These are phyloP conservation scores for Pachyramphus minor DNA, from an alignment of 2,113 vertebrate species.

Conservation along the genomic window DNA sequence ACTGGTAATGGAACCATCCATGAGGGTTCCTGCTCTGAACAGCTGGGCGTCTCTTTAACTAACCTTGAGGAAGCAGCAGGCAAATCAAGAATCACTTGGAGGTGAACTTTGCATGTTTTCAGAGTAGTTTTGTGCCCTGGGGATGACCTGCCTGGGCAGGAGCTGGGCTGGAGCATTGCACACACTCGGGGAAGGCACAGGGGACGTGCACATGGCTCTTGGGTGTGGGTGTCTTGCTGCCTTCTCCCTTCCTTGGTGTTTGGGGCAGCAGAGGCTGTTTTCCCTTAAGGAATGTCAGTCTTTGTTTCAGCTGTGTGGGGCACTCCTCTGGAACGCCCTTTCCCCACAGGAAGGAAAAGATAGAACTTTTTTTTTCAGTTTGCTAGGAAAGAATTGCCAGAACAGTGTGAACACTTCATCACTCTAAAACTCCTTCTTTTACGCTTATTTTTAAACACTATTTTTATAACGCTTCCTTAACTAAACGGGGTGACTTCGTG, in stretches of 20 bases:
- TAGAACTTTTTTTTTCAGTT: not conserved
- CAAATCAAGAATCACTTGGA: not conserved
- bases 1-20: not conserved
- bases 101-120: not conserved
- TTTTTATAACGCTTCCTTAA: not conserved
- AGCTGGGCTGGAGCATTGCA: not conserved
- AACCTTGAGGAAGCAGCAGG: not conserved
- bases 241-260: not conserved
- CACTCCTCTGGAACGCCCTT: not conserved
- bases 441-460: not conserved
- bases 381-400: not conserved
- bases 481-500: not conserved
- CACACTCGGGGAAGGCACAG: fast-evolving
- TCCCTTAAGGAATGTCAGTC: not conserved
- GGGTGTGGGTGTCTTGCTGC: fast-evolving
- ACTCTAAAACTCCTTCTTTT: not conserved
- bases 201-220: not conserved
- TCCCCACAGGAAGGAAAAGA: not conserved
- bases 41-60: not conserved
- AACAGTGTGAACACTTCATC: not conserved
- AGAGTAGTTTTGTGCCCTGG: not conserved
- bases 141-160: not conserved
- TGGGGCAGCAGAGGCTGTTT: not conserved
- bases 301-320: not conserved
- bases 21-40: not conserved